Conservation (phyloP, 2,888 invertebrate species). For the Biston betularia region DNA sequence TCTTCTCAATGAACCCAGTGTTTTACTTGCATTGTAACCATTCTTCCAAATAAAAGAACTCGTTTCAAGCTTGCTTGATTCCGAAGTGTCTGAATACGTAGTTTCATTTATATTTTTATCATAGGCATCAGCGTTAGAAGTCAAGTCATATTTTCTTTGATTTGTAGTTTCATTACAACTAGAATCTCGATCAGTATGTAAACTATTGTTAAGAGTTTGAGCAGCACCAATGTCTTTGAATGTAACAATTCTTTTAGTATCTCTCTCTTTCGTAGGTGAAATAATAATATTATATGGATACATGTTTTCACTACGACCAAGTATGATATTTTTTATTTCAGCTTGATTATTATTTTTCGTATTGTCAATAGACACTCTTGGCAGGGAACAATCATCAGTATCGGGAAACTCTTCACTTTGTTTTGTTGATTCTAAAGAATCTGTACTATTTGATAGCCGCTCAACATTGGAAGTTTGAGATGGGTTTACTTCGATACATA, state of each 20-base stretch:
- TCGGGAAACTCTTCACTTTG: slow-evolving; percentile 69
- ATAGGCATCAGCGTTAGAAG: slow-evolving; percentile 29
- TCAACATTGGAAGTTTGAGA: slow-evolving; percentile 18
- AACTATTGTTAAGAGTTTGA: slow-evolving; percentile 41
- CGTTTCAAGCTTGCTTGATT: slow-evolving; percentile 63
- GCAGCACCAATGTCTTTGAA: slow-evolving; percentile 60
- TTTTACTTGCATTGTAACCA: slow-evolving; percentile 41
- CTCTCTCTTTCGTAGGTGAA: slow-evolving; percentile 71
- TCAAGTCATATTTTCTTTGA: slow-evolving; percentile 1
- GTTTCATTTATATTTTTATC: slow-evolving; percentile 38
- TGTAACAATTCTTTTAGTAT: slow-evolving; percentile 66
- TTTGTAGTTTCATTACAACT: slow-evolving; percentile 30
- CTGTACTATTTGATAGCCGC: slow-evolving; percentile 20
- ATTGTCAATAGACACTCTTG: slow-evolving; percentile 62
- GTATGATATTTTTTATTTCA: slow-evolving; percentile 73
- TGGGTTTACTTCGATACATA: slow-evolving; percentile 41
- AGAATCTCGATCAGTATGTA: slow-evolving; percentile 45
- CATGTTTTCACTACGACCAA: slow-evolving; percentile 69
- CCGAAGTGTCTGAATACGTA: slow-evolving; percentile 60
- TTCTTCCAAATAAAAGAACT: slow-evolving; percentile 68
- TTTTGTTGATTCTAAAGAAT: slow-evolving; percentile 37
- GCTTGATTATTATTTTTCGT: slow-evolving; percentile 49
- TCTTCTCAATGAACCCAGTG: slow-evolving; percentile 47
- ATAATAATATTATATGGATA: slow-evolving; percentile 79
- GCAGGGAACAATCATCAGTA: slow-evolving; percentile 63